Conservation (phyloP, 2,888 invertebrate species). For the Amblyjoppa proteus region DNA sequence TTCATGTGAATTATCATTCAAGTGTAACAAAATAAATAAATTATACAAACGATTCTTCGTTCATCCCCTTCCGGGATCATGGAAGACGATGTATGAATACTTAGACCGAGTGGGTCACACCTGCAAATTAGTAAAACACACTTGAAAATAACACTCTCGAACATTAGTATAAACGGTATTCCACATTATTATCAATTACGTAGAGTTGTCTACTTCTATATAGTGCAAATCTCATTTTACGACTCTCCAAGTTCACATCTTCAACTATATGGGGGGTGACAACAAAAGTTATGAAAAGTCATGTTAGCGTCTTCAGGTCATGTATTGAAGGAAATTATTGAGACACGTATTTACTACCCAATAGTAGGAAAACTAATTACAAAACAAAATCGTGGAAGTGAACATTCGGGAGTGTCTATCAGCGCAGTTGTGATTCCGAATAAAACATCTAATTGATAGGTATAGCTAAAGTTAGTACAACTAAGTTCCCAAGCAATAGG, state of each 20-base stretch:
- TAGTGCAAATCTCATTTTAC: background rate
- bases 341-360: background rate
- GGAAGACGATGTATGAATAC: constrained; percentile 61
- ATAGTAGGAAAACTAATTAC: background rate
- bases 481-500: constrained; percentile 81
- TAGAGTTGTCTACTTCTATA: background rate
- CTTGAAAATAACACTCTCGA: background rate
- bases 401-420: background rate
- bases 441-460: constrained; percentile 72
- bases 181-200: background rate
- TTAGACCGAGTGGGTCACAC: constrained; percentile 74
- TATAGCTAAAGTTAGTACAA: constrained; percentile 77
- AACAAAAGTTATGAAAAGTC: no score
- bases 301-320: no score
- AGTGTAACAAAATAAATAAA: constrained; percentile 53
- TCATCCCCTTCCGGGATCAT: constrained; percentile 63
- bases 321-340: background rate
- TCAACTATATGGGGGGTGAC: background rate
- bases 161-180: constrained; percentile 1
- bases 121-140: constrained; percentile 63
- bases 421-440: constrained; percentile 76
- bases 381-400: constrained; percentile 5
- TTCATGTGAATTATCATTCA: constrained; percentile 55
- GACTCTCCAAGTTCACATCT: background rate
- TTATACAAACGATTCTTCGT: constrained; percentile 52